Percentiles rank a stretch among this genome's conserved stretches.
phyloP scores from a whole-genome alignment of 2,888 invertebrate species.

The Drosophila picticornis region DNA sequence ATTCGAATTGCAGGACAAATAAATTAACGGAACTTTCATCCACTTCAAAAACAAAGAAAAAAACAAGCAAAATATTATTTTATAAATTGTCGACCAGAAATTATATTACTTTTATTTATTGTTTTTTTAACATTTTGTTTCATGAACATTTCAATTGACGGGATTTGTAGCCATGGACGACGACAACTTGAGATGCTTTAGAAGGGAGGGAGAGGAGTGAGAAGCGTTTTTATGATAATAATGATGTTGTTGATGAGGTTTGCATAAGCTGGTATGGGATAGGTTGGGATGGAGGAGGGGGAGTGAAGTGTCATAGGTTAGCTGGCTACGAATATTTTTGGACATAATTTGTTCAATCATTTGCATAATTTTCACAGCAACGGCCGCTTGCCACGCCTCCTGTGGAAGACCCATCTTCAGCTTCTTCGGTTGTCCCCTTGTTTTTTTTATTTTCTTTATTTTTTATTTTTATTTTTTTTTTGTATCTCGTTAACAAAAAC shows the following conservation, averaged over 20 bases:
- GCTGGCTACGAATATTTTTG: conserved; percentile 51
- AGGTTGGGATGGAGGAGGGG: background rate
- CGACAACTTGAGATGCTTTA: conserved; percentile 38
- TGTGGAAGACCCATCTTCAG: background rate
- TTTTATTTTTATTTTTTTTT: conserved; percentile 44
- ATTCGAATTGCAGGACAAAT: conserved; percentile 14
- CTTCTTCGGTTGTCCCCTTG: background rate
- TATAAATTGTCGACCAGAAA: conserved; percentile 17
- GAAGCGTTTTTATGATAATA: conserved; percentile 24
- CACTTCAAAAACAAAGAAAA: conserved; percentile 14
- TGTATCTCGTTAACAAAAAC: conserved; percentile 65
- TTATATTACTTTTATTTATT: conserved; percentile 31
- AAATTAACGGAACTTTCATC: conserved; percentile 33
- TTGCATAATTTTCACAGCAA: conserved; percentile 74
- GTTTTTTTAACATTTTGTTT: conserved; percentile 29
- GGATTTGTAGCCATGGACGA: conserved; percentile 67
- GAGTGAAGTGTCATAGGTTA: conserved; percentile 45
- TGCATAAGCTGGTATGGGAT: background rate
- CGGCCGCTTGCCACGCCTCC: conserved; percentile 36
- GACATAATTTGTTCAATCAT: conserved; percentile 78
- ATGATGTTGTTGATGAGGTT: conserved; percentile 31
- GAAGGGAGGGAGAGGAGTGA: background rate
- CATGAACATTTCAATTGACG: conserved; percentile 66
- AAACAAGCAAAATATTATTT: conserved; percentile 42
- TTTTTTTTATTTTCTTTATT: conserved; percentile 26